These are phyloP conservation scores for Cephus rjabovi DNA, from an alignment of 2,888 invertebrate genomes.

Conservation along the genomic window DNA sequence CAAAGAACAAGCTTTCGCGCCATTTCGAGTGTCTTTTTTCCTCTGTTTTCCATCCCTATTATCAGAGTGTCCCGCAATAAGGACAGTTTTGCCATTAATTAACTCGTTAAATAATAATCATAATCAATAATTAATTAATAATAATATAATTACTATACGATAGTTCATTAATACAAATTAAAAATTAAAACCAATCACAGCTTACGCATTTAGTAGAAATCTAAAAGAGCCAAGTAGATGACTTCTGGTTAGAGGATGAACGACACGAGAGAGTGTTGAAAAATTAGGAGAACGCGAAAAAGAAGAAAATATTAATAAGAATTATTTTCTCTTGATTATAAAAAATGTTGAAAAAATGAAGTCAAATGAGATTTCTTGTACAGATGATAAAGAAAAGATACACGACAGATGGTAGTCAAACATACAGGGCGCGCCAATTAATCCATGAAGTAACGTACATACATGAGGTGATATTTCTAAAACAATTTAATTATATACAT, in stretches of 20 bases:
- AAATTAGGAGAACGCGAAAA: neutral
- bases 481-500: constrained; percentile 58
- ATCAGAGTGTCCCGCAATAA: neutral
- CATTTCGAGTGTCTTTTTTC: constrained; percentile 30
- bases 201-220: constrained; percentile 41
- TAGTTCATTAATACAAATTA: constrained; percentile 30
- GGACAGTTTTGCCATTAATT: neutral
- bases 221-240: constrained; percentile 12
- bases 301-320: neutral
- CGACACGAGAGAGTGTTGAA: neutral
- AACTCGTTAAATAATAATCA: constrained; percentile 40
- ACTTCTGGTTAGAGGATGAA: neutral
- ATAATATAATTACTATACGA: neutral
- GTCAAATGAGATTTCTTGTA: neutral
- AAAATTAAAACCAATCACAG: constrained; percentile 51
- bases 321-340: neutral
- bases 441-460: neutral
- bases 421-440: neutral
- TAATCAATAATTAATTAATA: constrained; percentile 31
- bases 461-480: constrained; percentile 40
- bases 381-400: neutral
- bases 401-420: neutral
- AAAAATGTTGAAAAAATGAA: neutral
- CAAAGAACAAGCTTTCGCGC: constrained; percentile 42
- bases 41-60: constrained; percentile 14